phyloP scores from a whole-genome alignment of 2,113 vertebrate species.

The Percopsis transmontana region DNA sequence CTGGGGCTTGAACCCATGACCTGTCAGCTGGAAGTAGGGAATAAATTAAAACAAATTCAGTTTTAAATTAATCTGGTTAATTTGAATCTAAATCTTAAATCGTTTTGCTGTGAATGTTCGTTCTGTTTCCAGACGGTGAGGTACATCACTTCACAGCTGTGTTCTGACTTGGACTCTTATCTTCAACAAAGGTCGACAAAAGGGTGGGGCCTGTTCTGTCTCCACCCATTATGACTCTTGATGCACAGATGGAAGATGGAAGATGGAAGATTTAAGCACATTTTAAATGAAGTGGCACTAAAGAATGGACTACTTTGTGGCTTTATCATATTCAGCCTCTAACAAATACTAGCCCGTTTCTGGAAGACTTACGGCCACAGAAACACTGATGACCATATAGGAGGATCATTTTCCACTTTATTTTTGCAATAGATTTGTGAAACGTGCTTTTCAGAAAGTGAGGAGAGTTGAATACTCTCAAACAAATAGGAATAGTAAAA shows the following conservation, averaged over 20 bases:
- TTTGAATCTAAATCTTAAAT: too few relatives aligned
- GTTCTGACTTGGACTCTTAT: slow-evolving; percentile 38
- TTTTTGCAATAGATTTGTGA: slow-evolving; percentile 5
- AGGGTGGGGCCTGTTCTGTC: slow-evolving; percentile 11
- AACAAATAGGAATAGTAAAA: too few relatives aligned
- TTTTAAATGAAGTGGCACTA: slow-evolving; percentile 28
- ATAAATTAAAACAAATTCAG: too few relatives aligned
- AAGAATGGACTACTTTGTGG: slow-evolving; percentile 6
- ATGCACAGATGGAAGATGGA: slow-evolving; percentile 18
- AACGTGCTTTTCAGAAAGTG: slow-evolving; percentile 11
- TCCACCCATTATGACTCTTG: slow-evolving; percentile 9
- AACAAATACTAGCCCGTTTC: neutral
- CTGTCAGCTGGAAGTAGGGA: too few relatives aligned
- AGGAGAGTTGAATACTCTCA: too few relatives aligned
- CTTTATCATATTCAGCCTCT: neutral
- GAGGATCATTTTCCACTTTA: neutral
- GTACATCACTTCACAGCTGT: slow-evolving; percentile 32
- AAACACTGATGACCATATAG: slow-evolving; percentile 9
- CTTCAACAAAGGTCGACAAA: slow-evolving; percentile 33
- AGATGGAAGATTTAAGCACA: slow-evolving; percentile 18
- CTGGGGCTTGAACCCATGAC: too few relatives aligned
- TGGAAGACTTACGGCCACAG: slow-evolving; percentile 11
- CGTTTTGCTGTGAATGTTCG: slow-evolving; percentile 8
- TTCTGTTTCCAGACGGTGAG: slow-evolving; percentile 71
- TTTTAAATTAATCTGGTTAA: too few relatives aligned